Percentiles rank a stretch among this genome's conserved stretches.
phyloP scores from a whole-genome alignment of 2,113 vertebrate genomes.

The Microcebus lehilahytsara region DNA sequence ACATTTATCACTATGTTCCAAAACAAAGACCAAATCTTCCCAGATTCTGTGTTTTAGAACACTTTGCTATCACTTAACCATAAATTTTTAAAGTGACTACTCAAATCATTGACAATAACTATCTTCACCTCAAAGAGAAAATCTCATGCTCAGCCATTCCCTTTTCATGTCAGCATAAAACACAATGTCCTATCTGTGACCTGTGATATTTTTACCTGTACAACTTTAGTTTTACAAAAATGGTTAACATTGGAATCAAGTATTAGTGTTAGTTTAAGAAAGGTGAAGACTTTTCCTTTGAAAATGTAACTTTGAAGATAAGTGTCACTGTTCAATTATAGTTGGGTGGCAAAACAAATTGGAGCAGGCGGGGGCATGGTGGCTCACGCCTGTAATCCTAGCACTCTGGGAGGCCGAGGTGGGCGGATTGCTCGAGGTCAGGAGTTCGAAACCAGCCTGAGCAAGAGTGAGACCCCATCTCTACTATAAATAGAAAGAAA shows the following conservation, averaged over 20 bases:
- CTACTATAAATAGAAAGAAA: too few species aligned
- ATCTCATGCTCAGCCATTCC: fast-evolving
- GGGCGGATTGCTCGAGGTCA: too few species aligned
- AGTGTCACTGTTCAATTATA: neutral
- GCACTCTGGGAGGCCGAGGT: too few species aligned
- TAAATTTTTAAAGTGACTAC: neutral
- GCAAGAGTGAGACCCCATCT: too few species aligned
- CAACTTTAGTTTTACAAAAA: neutral
- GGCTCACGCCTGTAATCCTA: too few species aligned
- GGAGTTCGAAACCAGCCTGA: too few species aligned
- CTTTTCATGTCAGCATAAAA: neutral
- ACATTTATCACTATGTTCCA: neutral
- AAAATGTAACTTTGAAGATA: neutral
- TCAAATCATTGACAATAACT: neutral
- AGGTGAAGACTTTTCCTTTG: neutral
- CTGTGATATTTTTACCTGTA: too few species aligned
- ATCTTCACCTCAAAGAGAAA: neutral
- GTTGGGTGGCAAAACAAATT: neutral
- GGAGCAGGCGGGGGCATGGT: neutral
- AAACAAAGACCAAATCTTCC: neutral
- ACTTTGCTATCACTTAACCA: neutral
- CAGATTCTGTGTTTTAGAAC: neutral
- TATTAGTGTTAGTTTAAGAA: neutral
- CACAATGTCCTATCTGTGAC: neutral
- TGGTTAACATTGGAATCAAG: neutral